A percentile compares a stretch with the other conserved stretches of the same genome.
These are phyloP conservation scores for Lasioglossum oenotherae DNA, from an alignment of 2,888 invertebrate species.

Conservation along the genomic window DNA sequence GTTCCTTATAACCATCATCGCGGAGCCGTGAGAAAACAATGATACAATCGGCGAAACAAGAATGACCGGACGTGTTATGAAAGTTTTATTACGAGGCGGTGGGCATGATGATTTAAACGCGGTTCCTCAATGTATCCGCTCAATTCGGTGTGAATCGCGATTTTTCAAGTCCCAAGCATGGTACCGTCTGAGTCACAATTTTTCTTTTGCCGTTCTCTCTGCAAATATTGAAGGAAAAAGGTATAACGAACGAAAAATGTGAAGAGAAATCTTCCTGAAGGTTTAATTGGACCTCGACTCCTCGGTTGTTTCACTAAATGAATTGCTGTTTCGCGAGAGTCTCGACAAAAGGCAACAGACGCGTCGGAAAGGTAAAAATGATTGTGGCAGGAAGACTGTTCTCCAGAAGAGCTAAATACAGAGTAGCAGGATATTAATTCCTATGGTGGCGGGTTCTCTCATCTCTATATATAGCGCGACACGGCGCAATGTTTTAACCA, in stretches of 20 bases:
- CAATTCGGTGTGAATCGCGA: not conserved
- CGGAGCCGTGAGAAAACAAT: slow-evolving; percentile 33
- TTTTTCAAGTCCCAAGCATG: too few species aligned
- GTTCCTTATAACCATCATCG: slow-evolving; percentile 18
- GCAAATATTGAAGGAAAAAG: too few species aligned
- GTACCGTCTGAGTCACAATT: not conserved
- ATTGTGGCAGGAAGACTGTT: not conserved
- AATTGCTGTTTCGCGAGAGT: not conserved
- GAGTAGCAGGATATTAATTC: slow-evolving; percentile 22
- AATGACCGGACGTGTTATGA: slow-evolving; percentile 11
- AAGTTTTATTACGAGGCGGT: not conserved
- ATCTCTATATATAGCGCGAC: not conserved
- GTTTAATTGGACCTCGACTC: not conserved
- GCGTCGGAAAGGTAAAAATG: not conserved
- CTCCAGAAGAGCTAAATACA: not conserved
- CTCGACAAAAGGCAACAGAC: not conserved
- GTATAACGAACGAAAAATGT: too few species aligned
- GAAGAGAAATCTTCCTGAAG: too few species aligned
- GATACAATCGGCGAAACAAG: slow-evolving; percentile 21
- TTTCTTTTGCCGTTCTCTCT: not conserved
- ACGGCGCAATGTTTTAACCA: slow-evolving; percentile 28
- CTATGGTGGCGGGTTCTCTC: not conserved
- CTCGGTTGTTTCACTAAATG: not conserved
- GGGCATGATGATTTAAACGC: not conserved
- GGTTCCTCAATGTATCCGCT: not conserved